Conservation (phyloP, 2,113 vertebrate genomes). For the cattle (Bos taurus) region DNA sequence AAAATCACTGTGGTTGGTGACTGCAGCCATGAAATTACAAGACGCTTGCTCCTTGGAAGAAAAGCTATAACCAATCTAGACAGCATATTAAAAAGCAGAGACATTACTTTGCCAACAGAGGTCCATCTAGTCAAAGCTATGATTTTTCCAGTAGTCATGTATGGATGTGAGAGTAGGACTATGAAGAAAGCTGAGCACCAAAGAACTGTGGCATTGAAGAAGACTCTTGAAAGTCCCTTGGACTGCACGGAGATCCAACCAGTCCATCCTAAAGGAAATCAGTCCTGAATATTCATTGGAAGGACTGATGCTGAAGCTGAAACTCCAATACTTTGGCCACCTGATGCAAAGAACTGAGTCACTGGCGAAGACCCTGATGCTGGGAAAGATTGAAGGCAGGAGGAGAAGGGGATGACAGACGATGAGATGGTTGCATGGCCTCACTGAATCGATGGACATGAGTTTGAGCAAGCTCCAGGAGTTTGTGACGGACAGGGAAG, state of each 20-base stretch:
- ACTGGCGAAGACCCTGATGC: background rate
- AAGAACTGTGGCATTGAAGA: background rate
- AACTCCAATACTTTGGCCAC: background rate
- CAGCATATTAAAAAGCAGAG: background rate
- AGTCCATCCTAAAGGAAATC: background rate
- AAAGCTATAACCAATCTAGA: background rate
- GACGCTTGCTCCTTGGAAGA: background rate
- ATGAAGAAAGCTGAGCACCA: background rate
- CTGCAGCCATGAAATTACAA: background rate
- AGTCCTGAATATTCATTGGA: background rate
- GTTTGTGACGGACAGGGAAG: background rate
- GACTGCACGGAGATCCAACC: background rate
- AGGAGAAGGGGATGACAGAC: background rate
- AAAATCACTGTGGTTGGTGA: background rate
- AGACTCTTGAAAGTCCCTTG: background rate
- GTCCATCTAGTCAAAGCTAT: background rate
- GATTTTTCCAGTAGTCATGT: background rate
- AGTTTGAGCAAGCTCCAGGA: background rate
- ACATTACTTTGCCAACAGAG: background rate
- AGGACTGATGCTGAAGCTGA: background rate
- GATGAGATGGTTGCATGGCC: background rate
- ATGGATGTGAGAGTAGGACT: background rate
- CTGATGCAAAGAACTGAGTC: background rate
- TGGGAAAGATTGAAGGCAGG: background rate
- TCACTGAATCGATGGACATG: background rate